Percentiles rank a stretch among this genome's conserved stretches.
phyloP scores from a whole-genome alignment of 2,113 vertebrate genomes.

The Rhynchopsitta pachyrhyncha region DNA sequence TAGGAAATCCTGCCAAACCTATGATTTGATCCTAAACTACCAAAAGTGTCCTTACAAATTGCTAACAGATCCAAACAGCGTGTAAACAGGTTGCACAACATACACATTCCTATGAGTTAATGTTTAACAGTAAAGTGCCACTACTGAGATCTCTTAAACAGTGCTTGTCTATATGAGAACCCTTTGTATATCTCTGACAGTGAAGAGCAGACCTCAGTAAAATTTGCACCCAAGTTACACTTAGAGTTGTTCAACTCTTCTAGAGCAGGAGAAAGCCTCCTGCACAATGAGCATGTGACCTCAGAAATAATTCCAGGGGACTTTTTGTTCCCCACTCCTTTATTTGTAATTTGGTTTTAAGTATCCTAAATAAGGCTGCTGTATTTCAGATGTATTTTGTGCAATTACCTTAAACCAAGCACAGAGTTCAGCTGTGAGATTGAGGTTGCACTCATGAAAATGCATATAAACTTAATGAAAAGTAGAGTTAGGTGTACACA shows the following conservation, averaged over 20 bases:
- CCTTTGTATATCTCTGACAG: neutral
- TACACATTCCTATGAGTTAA: conserved; percentile 44
- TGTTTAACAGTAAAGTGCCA: conserved; percentile 45
- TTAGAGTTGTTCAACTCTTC: neutral
- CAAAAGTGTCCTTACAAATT: neutral
- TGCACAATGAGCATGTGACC: neutral
- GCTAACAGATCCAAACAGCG: neutral
- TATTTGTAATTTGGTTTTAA: neutral
- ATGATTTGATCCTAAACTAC: neutral
- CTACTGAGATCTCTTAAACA: neutral
- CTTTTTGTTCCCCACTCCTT: neutral
- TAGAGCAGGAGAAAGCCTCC: neutral
- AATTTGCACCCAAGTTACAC: neutral
- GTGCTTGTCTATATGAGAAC: neutral
- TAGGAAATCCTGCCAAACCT: neutral
- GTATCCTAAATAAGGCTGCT: neutral
- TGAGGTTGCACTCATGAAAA: neutral
- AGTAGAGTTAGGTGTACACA: neutral
- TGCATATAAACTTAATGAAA: neutral
- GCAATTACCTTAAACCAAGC: neutral
- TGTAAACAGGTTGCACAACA: neutral
- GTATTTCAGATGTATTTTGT: neutral
- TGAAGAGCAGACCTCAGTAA: neutral
- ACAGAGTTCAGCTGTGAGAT: neutral
- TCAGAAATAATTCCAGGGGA: neutral